A percentile compares a stretch with the other conserved stretches of the same genome.
phyloP scores from a whole-genome alignment of 1,140 invertebrate genomes.

The Drosophila dunni region DNA sequence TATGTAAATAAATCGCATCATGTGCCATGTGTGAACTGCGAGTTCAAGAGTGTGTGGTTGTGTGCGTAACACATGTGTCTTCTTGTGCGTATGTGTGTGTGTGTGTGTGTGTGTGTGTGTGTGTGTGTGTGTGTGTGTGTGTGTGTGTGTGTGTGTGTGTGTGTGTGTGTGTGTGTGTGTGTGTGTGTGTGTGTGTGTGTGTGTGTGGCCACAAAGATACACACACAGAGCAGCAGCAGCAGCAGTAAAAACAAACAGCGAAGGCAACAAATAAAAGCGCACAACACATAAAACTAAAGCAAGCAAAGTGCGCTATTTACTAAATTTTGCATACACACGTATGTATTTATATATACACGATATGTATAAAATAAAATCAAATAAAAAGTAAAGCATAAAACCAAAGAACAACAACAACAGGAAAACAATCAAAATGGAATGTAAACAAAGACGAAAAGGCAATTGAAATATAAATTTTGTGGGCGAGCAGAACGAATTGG shows the following conservation, averaged over 20 bases:
- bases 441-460: slow-evolving; percentile 39
- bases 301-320: slow-evolving; percentile 76
- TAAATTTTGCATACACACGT: slow-evolving; percentile 67
- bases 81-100: slow-evolving; percentile 5
- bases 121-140: background rate
- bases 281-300: slow-evolving; percentile 76
- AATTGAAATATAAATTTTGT: slow-evolving; percentile 29
- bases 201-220: slow-evolving; percentile 49
- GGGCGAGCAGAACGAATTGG: background rate
- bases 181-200: background rate
- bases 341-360: no score
- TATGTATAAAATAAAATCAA: slow-evolving; percentile 51
- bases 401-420: slow-evolving; percentile 8
- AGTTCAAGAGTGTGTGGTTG: background rate
- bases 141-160: background rate
- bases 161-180: background rate
- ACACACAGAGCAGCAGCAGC: slow-evolving; percentile 38
- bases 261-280: slow-evolving; percentile 71
- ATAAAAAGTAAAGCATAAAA: slow-evolving; percentile 12
- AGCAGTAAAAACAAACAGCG: slow-evolving; percentile 72
- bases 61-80: background rate
- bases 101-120: slow-evolving; percentile 32
- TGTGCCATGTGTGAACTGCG: slow-evolving; percentile 13
- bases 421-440: slow-evolving; percentile 1
- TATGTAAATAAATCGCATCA: slow-evolving; percentile 73